Base-by-base conservation (phyloP, 2,888 invertebrate genomes). In the Agrochola litura region DNA sequence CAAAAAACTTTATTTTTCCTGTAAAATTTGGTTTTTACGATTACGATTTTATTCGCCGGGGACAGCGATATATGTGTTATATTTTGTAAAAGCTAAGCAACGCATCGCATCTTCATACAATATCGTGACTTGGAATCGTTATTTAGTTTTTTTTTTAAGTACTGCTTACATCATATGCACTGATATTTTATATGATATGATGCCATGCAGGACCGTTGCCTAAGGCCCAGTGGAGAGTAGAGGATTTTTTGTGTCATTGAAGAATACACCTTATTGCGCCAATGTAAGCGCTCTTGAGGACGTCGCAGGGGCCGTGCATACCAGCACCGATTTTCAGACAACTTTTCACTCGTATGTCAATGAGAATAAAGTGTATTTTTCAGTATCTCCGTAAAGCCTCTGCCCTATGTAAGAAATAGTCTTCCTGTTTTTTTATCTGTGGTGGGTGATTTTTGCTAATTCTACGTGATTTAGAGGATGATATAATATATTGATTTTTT, bases 381-480 rank as follows among this genome's bases (percentile, higher is more conserved):
- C 8, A 2, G 0, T 56, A 43, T 30, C 30, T 73, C 0, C 30
- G 41, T n/a, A 12, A 71, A 56, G 12, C 52, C 6, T n/a, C 9
- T 41, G 30, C 9, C n/a, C 12, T 16, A 49, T 77, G 16, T 41
- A 19, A 69, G 16, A 60, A 82, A 49, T 67, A 41, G 52, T 72
- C 56, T 79, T 41, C 58, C 19, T 49, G 9, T 43, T 71, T 67
- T 56, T 37, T 46, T 25, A 12, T 70, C 30, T 60, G 49, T 85
- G 82, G 58, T 84, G 54, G 64, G 54, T 85, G 69, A 19, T 66
- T 73, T 85, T 73, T 52, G 58, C 19, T 61, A 37, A 61, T 58
- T 71, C 25, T 68, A 37, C 54, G 54, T 73, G 49, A 56, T 67
- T 66, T 73, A 43, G 16, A 41, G 8, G 16, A 71, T 49, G 43